These are phyloP conservation scores for Seriola dumerili DNA, from an alignment of 2,113 vertebrate species.

Conservation along the genomic window DNA sequence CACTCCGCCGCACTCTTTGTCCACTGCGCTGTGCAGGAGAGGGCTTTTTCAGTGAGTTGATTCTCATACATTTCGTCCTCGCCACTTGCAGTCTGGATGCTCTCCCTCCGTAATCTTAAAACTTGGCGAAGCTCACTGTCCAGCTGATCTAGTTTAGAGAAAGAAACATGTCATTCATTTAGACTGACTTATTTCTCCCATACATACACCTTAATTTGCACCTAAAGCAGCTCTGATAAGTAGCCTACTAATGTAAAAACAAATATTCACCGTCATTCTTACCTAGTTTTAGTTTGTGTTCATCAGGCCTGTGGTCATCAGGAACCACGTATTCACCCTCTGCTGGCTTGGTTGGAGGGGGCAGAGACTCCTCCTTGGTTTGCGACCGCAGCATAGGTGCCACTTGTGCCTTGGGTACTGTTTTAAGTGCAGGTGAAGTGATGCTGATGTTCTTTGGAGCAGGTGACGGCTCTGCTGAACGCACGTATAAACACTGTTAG, in stretches of 20 bases:
- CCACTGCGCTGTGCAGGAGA: background rate
- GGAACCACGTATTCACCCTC: conserved; percentile 55
- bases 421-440: background rate
- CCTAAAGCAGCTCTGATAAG: background rate
- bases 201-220: too few species aligned
- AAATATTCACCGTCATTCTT: background rate
- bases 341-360: background rate
- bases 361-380: background rate
- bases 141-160: conserved; percentile 13
- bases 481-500: conserved; percentile 16
- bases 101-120: conserved; percentile 27
- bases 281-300: conserved; percentile 11
- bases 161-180: conserved; percentile 10
- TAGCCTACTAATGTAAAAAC: background rate
- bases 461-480: conserved; percentile 45
- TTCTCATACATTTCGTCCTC: background rate
- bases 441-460: conserved; percentile 9
- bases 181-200: background rate
- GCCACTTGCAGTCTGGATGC: background rate
- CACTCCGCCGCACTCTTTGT: rapidly evolving
- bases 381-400: conserved; percentile 35
- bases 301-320: background rate
- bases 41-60: background rate
- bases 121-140: conserved; percentile 11
- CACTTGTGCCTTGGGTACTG: conserved; percentile 51